Evolutionary conservation across 2,113 vertebrate genomes (phyloP).

Genomic region (Pedionomus torquatus): DNA sequence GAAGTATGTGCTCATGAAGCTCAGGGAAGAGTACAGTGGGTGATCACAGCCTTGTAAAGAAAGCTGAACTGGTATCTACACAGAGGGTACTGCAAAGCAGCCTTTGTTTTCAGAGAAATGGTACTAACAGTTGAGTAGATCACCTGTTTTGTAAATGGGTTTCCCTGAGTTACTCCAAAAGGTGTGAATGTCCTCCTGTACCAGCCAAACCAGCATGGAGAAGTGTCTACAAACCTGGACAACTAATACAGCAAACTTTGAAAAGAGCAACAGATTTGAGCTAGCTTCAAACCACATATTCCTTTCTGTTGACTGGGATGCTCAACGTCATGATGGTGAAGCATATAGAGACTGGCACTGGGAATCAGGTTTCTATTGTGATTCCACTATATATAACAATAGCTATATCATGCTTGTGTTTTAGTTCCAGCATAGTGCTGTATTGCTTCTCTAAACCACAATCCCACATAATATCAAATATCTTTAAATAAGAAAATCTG

Average conservation of each 20-base stretch:
- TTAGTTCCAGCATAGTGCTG: background rate
- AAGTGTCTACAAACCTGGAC: background rate
- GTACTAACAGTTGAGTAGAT: background rate
- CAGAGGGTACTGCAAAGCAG: background rate
- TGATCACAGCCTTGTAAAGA: background rate
- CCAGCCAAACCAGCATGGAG: background rate
- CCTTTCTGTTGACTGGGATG: background rate
- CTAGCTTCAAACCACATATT: background rate
- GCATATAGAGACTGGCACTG: background rate
- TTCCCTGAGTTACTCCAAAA: background rate
- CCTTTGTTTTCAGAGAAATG: background rate
- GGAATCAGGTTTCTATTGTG: background rate
- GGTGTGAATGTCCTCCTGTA: background rate
- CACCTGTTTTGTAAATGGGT: background rate
- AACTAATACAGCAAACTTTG: background rate
- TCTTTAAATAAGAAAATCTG: background rate
- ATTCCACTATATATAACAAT: background rate
- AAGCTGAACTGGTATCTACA: background rate
- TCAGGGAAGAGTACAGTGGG: background rate
- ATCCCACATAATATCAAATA: background rate
- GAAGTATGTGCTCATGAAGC: background rate
- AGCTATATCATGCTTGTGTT: background rate
- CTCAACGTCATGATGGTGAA: background rate
- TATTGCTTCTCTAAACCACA: background rate
- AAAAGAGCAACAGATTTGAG: background rate